Conservation (phyloP, 2,797 vertebrate species). For the Acipenser oxyrinchus region DNA sequence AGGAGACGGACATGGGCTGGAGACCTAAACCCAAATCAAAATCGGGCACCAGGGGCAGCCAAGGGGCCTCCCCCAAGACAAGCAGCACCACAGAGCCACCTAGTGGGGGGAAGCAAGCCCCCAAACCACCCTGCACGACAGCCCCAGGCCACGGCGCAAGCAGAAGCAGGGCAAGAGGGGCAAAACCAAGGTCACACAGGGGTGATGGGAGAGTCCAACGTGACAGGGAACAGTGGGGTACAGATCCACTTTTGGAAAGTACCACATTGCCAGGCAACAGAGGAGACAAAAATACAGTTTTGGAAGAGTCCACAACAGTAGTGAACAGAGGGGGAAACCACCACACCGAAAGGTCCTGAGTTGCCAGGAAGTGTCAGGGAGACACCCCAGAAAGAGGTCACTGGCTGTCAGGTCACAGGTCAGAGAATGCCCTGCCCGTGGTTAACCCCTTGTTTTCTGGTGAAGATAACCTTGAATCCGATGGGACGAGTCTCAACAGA, state of each 20-base stretch:
- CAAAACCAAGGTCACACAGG: not conserved
- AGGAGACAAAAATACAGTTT: not conserved
- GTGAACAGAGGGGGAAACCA: too few species aligned
- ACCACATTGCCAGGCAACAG: not conserved
- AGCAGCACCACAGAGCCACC: not conserved
- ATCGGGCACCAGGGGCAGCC: too few species aligned
- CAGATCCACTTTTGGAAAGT: too few species aligned
- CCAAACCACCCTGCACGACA: not conserved
- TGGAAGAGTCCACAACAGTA: not conserved
- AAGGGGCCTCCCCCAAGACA: not conserved
- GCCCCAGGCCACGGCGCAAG: not conserved
- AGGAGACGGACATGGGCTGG: conserved; percentile 14
- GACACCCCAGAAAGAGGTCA: not conserved
- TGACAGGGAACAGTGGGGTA: too few species aligned
- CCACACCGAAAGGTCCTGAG: not conserved
- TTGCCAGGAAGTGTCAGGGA: fast-evolving
- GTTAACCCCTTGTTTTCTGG: not conserved
- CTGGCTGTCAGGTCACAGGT: not conserved
- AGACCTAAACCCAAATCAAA: not conserved
- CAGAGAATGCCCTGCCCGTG: conserved; percentile 8
- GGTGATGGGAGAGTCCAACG: too few species aligned
- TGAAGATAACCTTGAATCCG: not conserved
- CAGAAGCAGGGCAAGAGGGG: not conserved
- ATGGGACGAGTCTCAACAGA: not conserved
- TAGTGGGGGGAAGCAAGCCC: not conserved